Conservation (phyloP, 2,113 vertebrate species). For the Myotis brandtii region DNA sequence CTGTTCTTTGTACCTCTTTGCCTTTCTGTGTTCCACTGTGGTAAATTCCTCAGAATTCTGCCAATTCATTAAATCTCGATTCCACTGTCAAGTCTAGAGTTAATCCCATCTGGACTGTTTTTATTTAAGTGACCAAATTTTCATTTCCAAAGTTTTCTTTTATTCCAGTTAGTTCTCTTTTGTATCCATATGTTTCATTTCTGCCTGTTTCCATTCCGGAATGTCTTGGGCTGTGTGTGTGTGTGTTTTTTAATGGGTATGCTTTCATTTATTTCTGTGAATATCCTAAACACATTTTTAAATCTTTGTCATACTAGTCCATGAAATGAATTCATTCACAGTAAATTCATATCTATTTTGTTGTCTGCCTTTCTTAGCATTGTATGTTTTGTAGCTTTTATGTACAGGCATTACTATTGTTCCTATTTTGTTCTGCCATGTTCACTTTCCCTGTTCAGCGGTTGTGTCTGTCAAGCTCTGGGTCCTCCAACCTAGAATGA, state of each 20-base stretch:
- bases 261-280: conserved; percentile 15
- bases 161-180: not conserved
- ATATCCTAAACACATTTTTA: not conserved
- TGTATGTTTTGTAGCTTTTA: not conserved
- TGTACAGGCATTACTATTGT: not conserved
- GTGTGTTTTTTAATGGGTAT: not conserved
- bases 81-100: not conserved
- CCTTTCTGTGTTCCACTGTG: not conserved
- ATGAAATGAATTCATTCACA: not conserved
- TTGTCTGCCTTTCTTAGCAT: not conserved
- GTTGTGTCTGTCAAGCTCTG: not conserved
- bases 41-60: not conserved
- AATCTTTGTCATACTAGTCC: not conserved
- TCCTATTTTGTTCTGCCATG: not conserved
- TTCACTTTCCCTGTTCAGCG: not conserved
- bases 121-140: not conserved
- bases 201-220: not conserved
- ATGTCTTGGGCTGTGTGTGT: not conserved
- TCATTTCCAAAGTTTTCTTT: not conserved
- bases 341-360: not conserved
- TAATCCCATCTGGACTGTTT: not conserved
- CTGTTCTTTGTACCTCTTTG: not conserved
- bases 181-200: not conserved
- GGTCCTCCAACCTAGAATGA: not conserved
- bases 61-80: not conserved